Conservation (phyloP, 1,140 invertebrate species). For the Adoxophyes honmai region DNA sequence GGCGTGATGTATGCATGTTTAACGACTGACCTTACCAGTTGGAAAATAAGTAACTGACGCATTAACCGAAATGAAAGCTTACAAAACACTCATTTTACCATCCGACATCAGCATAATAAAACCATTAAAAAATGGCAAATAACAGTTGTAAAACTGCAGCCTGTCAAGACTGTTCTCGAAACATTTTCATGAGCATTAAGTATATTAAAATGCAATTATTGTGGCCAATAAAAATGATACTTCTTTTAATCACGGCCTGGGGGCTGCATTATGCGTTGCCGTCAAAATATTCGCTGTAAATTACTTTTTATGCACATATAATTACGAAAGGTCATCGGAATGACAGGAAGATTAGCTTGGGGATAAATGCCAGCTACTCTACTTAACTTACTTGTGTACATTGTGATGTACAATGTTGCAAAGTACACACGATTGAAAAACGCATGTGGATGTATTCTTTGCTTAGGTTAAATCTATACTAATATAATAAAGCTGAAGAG, state of each 20-base stretch:
- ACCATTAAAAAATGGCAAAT: conserved; percentile 17
- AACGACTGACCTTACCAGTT: no score
- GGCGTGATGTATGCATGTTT: no score
- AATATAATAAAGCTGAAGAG: no score
- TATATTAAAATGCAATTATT: conserved; percentile 51
- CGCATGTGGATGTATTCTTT: no score
- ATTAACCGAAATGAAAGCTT: conserved; percentile 6
- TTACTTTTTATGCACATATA: conserved; percentile 28
- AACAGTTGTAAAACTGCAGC: conserved; percentile 17
- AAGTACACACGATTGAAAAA: no score
- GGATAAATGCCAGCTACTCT: conserved; percentile 29
- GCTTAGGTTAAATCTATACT: no score
- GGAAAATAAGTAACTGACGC: no score
- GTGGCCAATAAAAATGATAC: conserved; percentile 31
- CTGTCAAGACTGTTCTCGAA: conserved; percentile 25
- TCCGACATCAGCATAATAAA: conserved; percentile 7
- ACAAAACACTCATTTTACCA: background rate
- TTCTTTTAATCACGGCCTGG: conserved; percentile 34
- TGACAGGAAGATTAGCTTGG: conserved; percentile 42
- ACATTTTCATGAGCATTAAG: conserved; percentile 19
- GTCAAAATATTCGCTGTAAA: conserved; percentile 19
- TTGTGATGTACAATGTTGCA: no score
- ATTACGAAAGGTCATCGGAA: conserved; percentile 37
- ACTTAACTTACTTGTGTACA: no score
- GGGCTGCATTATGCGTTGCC: conserved; percentile 19